These are phyloP conservation scores for Malaclemys terrapin DNA, from an alignment of 2,113 vertebrate genomes.

Conservation along the genomic window DNA sequence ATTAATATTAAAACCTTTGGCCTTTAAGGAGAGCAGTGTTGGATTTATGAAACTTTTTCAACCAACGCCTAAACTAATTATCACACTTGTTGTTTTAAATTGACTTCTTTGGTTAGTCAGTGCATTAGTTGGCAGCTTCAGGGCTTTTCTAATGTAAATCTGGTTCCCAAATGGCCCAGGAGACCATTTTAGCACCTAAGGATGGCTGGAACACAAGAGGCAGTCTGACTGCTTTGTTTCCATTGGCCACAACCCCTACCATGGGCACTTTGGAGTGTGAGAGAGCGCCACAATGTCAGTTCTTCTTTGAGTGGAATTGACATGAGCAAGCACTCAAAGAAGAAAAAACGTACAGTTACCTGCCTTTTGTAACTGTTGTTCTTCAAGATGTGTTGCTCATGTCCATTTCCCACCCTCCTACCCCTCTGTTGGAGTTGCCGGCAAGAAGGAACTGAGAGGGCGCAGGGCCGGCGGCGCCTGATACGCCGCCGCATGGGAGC, in stretches of 20 bases:
- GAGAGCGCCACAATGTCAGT: neutral
- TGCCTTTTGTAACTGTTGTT: no score
- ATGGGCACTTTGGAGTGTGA: neutral
- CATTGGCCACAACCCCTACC: neutral
- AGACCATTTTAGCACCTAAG: neutral
- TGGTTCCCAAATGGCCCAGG: neutral
- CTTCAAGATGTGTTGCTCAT: no score
- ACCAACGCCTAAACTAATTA: neutral
- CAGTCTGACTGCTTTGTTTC: rapidly evolving
- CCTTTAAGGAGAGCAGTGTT: neutral
- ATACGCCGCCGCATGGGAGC: no score
- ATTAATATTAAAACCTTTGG: neutral
- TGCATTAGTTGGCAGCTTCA: neutral
- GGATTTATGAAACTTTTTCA: neutral
- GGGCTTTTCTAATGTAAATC: neutral
- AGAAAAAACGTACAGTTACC: no score
- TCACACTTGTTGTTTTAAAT: neutral
- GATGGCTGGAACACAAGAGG: neutral
- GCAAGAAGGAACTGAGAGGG: no score
- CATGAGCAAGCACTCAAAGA: no score
- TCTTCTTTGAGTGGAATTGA: neutral
- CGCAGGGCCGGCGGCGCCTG: no score
- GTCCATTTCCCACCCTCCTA: no score
- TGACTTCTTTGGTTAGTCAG: neutral
- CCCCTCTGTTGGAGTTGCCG: no score